Conservation (phyloP, 30 jellyfish, hydroid and myxozoan genomes). For the Hydractinia symbiolongicarpus region DNA sequence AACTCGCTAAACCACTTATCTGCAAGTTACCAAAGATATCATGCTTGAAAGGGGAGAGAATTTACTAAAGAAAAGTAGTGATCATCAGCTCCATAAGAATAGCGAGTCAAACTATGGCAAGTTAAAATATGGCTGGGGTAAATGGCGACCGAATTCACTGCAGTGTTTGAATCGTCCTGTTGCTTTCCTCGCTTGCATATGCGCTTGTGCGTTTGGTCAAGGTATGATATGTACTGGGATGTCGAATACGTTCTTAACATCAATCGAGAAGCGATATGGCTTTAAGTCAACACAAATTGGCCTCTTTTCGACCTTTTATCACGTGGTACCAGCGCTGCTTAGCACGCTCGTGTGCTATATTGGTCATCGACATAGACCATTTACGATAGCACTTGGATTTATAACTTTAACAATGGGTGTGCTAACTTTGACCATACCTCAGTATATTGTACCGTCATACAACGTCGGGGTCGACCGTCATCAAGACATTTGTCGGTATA, state of each 20-base stretch:
- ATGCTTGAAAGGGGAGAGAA: too few species aligned
- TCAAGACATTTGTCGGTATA: constrained; percentile 5
- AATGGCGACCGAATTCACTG: not conserved
- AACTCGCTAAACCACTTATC: too few species aligned
- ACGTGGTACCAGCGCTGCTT: constrained; percentile 22
- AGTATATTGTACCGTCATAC: constrained; percentile 3
- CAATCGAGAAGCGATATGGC: constrained; percentile 37
- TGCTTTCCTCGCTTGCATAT: constrained; percentile 2
- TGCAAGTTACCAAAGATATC: too few species aligned
- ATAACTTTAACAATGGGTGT: constrained; percentile 15
- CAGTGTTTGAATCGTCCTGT: constrained; percentile 16
- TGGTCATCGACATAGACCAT: constrained; percentile 34
- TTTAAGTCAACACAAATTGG: constrained; percentile 16
- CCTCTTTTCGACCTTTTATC: constrained; percentile 5
- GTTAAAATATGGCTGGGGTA: not conserved
- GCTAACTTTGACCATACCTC: constrained; percentile 26
- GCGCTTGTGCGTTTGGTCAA: constrained; percentile 30
- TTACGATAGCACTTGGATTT: constrained; percentile 23
- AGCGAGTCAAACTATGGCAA: too few species aligned
- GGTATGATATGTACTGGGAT: constrained; percentile 31
- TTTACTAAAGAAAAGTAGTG: too few species aligned
- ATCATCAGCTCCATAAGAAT: too few species aligned
- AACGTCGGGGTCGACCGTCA: not conserved
- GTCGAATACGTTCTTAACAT: constrained; percentile 1
- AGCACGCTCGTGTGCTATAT: constrained; percentile 25